Conservation (phyloP, 1,140 invertebrate genomes). For the Steinernema feltiae region DNA sequence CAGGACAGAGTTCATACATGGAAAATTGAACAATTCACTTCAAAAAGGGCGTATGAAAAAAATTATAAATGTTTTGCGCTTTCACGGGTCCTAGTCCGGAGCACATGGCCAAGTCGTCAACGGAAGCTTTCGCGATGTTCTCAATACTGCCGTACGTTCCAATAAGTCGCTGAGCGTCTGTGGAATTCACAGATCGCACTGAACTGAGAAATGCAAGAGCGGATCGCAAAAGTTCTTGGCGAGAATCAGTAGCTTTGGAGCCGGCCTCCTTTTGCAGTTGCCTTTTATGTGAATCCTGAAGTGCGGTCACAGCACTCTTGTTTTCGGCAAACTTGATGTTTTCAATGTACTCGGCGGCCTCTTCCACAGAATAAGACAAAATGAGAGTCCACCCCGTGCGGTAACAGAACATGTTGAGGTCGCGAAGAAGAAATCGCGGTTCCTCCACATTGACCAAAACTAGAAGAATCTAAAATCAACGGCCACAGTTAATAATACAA, state of each 20-base stretch:
- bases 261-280: constrained; percentile 26
- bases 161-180: constrained; percentile 43
- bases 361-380: constrained; percentile 54
- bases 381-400: constrained; percentile 50
- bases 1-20: no score
- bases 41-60: constrained; percentile 40
- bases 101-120: constrained; percentile 44
- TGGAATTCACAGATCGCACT: constrained; percentile 31
- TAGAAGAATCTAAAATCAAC: constrained; percentile 43
- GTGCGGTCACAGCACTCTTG: constrained; percentile 26
- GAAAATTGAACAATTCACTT: constrained; percentile 22
- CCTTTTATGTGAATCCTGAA: constrained; percentile 31
- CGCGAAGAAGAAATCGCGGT: constrained; percentile 45
- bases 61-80: constrained; percentile 43
- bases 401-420: constrained; percentile 56
- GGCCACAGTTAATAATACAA: constrained; percentile 7
- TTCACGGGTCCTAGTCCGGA: constrained; percentile 50
- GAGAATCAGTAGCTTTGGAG: neutral
- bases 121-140: constrained; percentile 34
- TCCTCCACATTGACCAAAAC: constrained; percentile 54
- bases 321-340: constrained; percentile 52
- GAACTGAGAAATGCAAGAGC: constrained; percentile 41
- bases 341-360: constrained; percentile 56
- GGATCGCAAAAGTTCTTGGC: constrained; percentile 3
- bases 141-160: constrained; percentile 43